Evolutionary conservation across 1,140 invertebrate genomes (phyloP), one percentile per base, ranked within the genome.

Genomic region (Rhagoletis zephyria): DNA sequence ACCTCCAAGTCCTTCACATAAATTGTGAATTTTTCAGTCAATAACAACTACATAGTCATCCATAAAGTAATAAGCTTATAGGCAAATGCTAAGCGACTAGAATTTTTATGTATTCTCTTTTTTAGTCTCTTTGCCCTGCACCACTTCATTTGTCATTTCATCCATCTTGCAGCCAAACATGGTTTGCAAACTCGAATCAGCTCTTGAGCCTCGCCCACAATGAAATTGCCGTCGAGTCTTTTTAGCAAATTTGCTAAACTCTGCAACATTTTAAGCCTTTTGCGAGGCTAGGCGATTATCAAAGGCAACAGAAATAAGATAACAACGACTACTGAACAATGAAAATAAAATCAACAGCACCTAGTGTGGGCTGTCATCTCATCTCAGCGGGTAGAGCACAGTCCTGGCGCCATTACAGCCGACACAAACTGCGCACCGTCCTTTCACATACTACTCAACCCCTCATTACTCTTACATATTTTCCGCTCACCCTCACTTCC

Each of bases 241-340:
- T 74, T 74, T 74, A 1, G 40, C 3, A 74, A 48, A 48, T 42
- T 48, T 42, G 40, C 10, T 42, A 4, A 42, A 45, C 67, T 63
- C 61, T 74, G 12, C 67, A 14, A 45, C 42, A 74, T 74, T 74
- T 45, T 45, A 74, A 74, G 67, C 67, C 67, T 74, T 12, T 67
- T 67, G 65, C 12, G 65, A 12, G 30, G 65, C 65, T 30, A 30
- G 30, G 65, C 65, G n/a, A 10, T 3, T n/a, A 40, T 7, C 14
- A 74, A 6, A 45, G 42, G 45, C 67, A 74, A 48, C 4, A 74
- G 14, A 45, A 42, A 14, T 12, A 48, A 45, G 12, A 14, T 4
- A 74, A 67, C 64, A 67, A 40, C 19, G 42, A 67, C 64, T 40
- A 67, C 10, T 19, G 5, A 0, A 30, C 30, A 30, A 30, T 30